These are phyloP conservation scores for Tetragonisca angustula DNA, from an alignment of 2,888 invertebrate species.

Conservation along the genomic window DNA sequence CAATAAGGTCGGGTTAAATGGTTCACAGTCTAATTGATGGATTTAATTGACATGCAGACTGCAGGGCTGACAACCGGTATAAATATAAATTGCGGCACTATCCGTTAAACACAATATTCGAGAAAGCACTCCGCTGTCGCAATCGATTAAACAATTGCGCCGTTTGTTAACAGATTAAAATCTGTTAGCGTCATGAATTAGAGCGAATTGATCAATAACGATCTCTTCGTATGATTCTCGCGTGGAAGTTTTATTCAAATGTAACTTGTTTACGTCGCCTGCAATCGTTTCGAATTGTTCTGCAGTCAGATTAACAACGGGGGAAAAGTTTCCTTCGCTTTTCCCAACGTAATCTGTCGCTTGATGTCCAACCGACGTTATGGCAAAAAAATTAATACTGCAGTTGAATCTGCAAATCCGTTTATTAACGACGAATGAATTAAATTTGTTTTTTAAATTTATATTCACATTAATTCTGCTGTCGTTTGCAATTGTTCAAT, in stretches of 20 bases:
- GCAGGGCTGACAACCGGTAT: constrained; percentile 11
- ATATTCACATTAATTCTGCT: too few relatives aligned
- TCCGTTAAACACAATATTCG: constrained; percentile 35
- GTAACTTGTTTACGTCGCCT: neutral
- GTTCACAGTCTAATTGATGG: constrained; percentile 43
- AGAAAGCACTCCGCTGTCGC: constrained; percentile 14
- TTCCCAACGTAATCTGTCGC: too few relatives aligned
- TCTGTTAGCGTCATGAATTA: neutral
- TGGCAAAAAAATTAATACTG: too few relatives aligned
- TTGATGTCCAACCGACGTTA: too few relatives aligned
- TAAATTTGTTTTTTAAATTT: too few relatives aligned
- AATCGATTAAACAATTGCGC: neutral
- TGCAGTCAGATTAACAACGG: neutral
- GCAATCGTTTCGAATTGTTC: neutral
- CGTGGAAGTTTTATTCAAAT: neutral
- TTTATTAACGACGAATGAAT: too few relatives aligned
- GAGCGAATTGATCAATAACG: neutral
- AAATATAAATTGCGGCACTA: constrained; percentile 41
- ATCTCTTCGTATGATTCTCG: neutral
- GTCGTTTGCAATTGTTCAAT: too few relatives aligned
- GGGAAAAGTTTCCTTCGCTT: neutral
- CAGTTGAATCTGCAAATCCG: too few relatives aligned
- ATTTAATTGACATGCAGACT: constrained; percentile 51
- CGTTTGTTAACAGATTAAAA: constrained; percentile 4
- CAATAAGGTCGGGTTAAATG: constrained; percentile 33